Evolutionary conservation across 2,888 invertebrate species (phyloP).

Genomic region (Tetropium fuscum): DNA sequence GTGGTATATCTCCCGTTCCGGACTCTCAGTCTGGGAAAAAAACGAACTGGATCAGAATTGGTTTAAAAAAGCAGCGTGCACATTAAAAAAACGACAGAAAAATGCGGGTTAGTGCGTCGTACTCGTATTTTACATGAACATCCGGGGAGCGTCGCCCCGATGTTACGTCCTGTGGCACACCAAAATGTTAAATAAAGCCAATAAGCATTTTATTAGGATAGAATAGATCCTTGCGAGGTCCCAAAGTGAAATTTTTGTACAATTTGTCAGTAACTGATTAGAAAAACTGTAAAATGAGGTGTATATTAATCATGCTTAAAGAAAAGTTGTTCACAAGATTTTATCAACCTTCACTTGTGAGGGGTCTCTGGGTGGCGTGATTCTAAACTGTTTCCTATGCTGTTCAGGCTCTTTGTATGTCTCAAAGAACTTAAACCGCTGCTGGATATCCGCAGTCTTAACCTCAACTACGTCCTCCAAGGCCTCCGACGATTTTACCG

Average conservation of each 20-base stretch:
- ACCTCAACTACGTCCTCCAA: conserved; percentile 82
- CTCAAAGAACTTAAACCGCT: conserved; percentile 93
- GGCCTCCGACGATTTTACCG: conserved; percentile 78
- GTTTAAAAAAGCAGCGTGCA: neutral
- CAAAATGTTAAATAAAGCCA: conserved; percentile 20
- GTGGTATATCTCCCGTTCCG: conserved; percentile 79
- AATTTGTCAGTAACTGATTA: conserved; percentile 16
- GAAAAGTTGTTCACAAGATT: conserved; percentile 17
- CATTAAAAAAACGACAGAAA: conserved; percentile 22
- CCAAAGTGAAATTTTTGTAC: neutral
- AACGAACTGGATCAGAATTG: too few relatives aligned
- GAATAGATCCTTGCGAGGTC: neutral
- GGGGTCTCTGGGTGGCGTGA: conserved; percentile 89
- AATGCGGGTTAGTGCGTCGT: conserved; percentile 23
- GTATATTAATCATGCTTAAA: conserved; percentile 37
- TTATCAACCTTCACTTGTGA: conserved; percentile 72
- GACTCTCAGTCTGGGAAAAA: conserved; percentile 71
- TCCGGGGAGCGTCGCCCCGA: conserved; percentile 1
- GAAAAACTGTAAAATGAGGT: conserved; percentile 26
- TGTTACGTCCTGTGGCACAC: conserved; percentile 16
- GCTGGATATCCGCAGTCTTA: conserved; percentile 85
- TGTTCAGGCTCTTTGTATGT: conserved; percentile 81
- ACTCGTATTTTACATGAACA: neutral
- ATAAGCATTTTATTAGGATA: conserved; percentile 16
- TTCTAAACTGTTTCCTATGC: conserved; percentile 81